Evolutionary conservation across 1,140 invertebrate genomes (phyloP).

Genomic region (Colletes gigas): DNA sequence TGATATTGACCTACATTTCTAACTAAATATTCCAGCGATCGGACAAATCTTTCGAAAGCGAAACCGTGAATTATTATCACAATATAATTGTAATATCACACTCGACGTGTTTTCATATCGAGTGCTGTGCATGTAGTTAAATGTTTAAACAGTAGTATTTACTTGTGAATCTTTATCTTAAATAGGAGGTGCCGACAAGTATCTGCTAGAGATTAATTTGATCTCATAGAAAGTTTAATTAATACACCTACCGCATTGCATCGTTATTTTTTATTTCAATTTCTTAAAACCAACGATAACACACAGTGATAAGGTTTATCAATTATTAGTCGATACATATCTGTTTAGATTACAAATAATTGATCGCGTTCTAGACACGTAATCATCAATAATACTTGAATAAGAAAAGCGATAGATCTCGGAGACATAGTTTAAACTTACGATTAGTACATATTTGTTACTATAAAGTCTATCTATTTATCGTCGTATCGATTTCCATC

Average conservation of each 20-base stretch:
- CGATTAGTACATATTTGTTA: too few species aligned
- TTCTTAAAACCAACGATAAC: background rate
- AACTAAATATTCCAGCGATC: too few species aligned
- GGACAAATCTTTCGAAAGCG: too few species aligned
- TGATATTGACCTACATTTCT: too few species aligned
- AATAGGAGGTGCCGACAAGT: background rate
- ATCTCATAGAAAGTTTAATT: background rate
- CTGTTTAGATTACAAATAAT: constrained; percentile 2
- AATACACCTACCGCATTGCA: background rate
- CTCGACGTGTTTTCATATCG: background rate
- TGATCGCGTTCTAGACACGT: background rate
- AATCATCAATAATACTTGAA: background rate
- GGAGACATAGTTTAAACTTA: too few species aligned
- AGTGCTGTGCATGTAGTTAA: too few species aligned
- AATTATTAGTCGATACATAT: background rate
- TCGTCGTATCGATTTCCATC: too few species aligned
- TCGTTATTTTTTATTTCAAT: background rate
- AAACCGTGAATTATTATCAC: background rate
- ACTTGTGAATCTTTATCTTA: background rate
- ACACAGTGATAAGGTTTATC: background rate
- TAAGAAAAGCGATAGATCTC: too few species aligned
- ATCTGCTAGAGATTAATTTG: background rate
- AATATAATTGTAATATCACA: background rate
- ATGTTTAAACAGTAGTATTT: background rate
- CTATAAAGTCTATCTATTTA: background rate